Evolutionary conservation across 64 coral and sea anemone genomes (phyloP).

Genomic region (Porites australiensis): DNA sequence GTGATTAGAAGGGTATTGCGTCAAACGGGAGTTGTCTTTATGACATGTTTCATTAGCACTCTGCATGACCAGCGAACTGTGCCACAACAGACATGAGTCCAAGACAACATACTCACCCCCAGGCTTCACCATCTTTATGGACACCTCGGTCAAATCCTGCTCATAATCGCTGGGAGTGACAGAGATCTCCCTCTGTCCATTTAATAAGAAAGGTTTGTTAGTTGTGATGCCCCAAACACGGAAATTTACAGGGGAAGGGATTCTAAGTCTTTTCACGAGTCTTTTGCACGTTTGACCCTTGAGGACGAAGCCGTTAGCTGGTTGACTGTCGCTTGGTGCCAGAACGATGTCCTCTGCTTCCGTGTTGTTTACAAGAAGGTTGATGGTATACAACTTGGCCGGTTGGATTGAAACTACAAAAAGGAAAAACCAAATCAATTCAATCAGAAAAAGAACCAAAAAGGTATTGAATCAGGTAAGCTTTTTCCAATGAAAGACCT

Average conservation of each 20-base stretch:
- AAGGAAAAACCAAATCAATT: not conserved
- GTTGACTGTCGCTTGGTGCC: conserved; percentile 75
- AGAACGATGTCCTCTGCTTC: conserved; percentile 47
- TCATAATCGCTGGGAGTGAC: conserved; percentile 72
- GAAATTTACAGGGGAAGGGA: conserved; percentile 64
- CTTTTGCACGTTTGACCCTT: conserved; percentile 50
- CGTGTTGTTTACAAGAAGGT: conserved; percentile 76
- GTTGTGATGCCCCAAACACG: conserved; percentile 62
- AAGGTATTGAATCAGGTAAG: not conserved
- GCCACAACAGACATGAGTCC: not conserved
- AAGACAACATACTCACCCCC: conserved; percentile 27
- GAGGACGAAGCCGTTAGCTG: conserved; percentile 68
- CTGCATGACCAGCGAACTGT: too few relatives aligned
- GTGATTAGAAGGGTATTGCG: too few relatives aligned
- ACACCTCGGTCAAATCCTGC: conserved; percentile 58
- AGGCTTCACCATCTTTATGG: conserved; percentile 37
- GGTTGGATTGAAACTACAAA: conserved; percentile 76
- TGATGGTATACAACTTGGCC: conserved; percentile 79
- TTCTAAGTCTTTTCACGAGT: conserved; percentile 69
- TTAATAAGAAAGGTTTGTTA: conserved; percentile 67
- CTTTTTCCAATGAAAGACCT: too few relatives aligned
- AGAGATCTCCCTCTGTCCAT: conserved; percentile 60
- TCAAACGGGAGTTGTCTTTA: too few relatives aligned
- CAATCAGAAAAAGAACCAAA: not conserved
- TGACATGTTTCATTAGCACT: too few relatives aligned